Conservation (phyloP, 2,113 vertebrate genomes). For the Hemiscyllium ocellatum region DNA sequence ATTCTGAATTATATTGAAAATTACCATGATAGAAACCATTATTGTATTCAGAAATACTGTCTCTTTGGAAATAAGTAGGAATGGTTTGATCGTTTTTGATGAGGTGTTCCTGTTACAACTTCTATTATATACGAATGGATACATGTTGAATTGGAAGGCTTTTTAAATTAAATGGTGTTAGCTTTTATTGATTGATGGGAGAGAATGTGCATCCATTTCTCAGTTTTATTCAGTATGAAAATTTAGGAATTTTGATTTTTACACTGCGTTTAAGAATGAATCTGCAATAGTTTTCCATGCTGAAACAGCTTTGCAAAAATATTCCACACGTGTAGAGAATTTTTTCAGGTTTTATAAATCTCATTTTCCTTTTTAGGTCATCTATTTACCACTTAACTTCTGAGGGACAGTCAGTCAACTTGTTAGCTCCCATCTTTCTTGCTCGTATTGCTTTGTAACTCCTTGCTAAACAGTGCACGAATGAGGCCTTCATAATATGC, state of each 20-base stretch:
- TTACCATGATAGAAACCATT: not conserved
- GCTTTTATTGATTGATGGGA: not conserved
- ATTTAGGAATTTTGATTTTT: not conserved
- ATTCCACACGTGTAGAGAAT: not conserved
- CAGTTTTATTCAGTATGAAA: not conserved
- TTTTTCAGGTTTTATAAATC: not conserved
- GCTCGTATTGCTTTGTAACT: not conserved
- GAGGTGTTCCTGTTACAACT: not conserved
- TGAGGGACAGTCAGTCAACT: not conserved
- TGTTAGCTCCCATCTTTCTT: not conserved
- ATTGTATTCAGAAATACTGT: not conserved
- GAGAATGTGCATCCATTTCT: not conserved
- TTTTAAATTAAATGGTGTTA: not conserved
- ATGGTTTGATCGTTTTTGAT: conserved; percentile 24
- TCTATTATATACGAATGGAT: not conserved
- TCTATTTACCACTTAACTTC: not conserved
- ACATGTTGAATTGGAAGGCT: not conserved
- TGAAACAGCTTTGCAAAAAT: not conserved
- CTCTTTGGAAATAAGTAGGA: not conserved
- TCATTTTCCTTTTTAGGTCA: not conserved
- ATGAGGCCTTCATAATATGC: not conserved
- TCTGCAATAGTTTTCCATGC: not conserved
- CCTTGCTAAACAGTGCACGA: not conserved
- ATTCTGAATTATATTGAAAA: not conserved
- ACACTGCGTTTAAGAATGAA: not conserved